Evolutionary conservation across 1,140 invertebrate species (phyloP), one percentile per base, ranked within the genome.

Genomic region (Atta colombica): DNA sequence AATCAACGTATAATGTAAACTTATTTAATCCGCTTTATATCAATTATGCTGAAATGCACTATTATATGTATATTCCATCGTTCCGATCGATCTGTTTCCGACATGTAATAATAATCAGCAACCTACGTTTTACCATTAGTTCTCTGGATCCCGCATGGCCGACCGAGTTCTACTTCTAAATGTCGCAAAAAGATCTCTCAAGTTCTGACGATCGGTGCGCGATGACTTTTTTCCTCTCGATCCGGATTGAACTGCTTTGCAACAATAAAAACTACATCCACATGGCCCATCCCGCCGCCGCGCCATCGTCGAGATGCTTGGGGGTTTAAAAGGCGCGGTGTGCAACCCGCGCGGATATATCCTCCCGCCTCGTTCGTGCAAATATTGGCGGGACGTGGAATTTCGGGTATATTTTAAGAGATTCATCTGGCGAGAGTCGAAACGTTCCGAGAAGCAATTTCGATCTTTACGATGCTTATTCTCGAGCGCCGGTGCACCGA

Each of bases 391-490:
- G 80, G 88, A 90, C 86, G 85, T 80, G 88, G 89, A 90, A 90
- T 90, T 90, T 90, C 89, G 84, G 88, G 91, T 89, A 85, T 93
- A 93, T 93, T 93, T 93, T 93, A 93, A 93, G 93, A 93, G 90
- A 91, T 93, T 90, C 89, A 89, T 85, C 90, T 89, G 85, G 82
- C 91, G 55, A 68, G 77, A 88, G 81, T 69, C 88, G 78, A 88
- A 89, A 93, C 89, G 90, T 93, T 93, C 93, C 90, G 68, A 93
- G 93, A 93, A 93, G 90, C 91, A 93, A 93, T 93, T 93, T 90
- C 93, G 92, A 93, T 93, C 92, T 93, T 93, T 93, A 93, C 93
- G 92, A 93, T 93, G 93, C 92, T 93, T 93, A 93, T 91, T 92
- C 92, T 92, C 82, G 91, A 85, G 63, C 82, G 78, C 28, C 74